Evolutionary conservation across 1,140 invertebrate genomes (phyloP).

Genomic region (Solenopsis invicta): DNA sequence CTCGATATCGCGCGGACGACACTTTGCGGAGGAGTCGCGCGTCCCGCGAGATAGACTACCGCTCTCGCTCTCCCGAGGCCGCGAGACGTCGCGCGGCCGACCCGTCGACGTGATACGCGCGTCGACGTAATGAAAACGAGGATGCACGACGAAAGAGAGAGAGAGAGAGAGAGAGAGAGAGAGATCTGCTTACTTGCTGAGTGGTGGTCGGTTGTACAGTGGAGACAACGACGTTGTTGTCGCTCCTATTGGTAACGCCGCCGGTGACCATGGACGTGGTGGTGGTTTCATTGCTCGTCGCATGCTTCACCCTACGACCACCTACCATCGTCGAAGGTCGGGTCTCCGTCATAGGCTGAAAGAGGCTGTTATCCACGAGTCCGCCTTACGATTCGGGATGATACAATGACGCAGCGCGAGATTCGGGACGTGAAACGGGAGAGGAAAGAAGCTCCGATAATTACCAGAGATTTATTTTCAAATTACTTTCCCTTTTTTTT

Average conservation of each 20-base stretch:
- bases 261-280: conserved; percentile 22
- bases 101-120: conserved; percentile 48
- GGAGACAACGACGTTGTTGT: conserved; percentile 42
- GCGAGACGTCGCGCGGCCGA: conserved; percentile 57
- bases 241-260: conserved; percentile 45
- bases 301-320: conserved; percentile 27
- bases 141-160: conserved; percentile 18
- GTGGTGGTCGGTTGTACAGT: conserved; percentile 54
- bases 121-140: conserved; percentile 43
- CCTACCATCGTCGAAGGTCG: conserved; percentile 64
- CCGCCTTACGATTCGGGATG: neutral
- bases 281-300: conserved; percentile 1
- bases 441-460: neutral
- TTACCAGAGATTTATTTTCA: neutral
- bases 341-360: neutral
- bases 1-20: conserved; percentile 41
- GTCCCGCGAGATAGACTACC: conserved; percentile 53
- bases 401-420: neutral
- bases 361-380: neutral
- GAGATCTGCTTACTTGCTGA: conserved; percentile 68
- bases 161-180: neutral
- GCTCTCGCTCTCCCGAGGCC: conserved; percentile 48
- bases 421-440: neutral
- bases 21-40: conserved; percentile 62
- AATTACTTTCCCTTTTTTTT: neutral